Evolutionary conservation across 2,113 vertebrate genomes (phyloP), one percentile per base, ranked within the genome.

Genomic region (Muntiacus muntjak): DNA sequence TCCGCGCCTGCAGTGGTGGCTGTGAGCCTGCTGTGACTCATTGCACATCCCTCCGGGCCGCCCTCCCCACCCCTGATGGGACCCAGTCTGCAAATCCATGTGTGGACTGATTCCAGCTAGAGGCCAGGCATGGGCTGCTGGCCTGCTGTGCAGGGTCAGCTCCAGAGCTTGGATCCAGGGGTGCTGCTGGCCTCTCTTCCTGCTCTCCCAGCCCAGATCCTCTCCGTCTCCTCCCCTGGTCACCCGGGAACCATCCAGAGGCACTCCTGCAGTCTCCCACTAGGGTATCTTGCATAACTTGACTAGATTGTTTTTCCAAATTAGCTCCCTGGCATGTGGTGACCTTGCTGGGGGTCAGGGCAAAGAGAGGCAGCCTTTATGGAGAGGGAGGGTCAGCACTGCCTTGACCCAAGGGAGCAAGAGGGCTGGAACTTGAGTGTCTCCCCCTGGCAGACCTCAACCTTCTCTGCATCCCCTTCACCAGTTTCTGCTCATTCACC

Each of bases 11-110:
- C 64, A 30, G 76, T 5, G 10, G 40, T 87, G 82, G 21, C 87
- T 25, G 40, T 2, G 26, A 64, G 90, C 82, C 25, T 62, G 79
- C 57, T 30, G 26, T 30, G n/a, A 62, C 50, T 83, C 88, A 28
- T 1, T 0, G 13, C 14, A 10, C 21, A 43, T 21, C 52, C 64
- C 23, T 0, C 3, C 0, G 5, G 50, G 87, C 7, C 11, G 5
- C 40, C 33, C 30, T 54, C 43, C 23, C n/a, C 13, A 9, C 14
- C 57, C 47, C 28, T 6, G 16, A 25, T 1, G 25, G 55, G 58
- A 12, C 40, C 2, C 16, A 26, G 62, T 45, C 84, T 60, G 52
- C 10, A 16, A 40, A 74, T 40, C 76, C 19, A 4, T 2, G 0
- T 4, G 0, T 21, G 81, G 50, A n/a, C 87, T 12, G 40, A 40